Evolutionary conservation across 2,113 vertebrate genomes (phyloP), one percentile per base, ranked within the genome.

Genomic region (Pristiophorus japonicus): DNA sequence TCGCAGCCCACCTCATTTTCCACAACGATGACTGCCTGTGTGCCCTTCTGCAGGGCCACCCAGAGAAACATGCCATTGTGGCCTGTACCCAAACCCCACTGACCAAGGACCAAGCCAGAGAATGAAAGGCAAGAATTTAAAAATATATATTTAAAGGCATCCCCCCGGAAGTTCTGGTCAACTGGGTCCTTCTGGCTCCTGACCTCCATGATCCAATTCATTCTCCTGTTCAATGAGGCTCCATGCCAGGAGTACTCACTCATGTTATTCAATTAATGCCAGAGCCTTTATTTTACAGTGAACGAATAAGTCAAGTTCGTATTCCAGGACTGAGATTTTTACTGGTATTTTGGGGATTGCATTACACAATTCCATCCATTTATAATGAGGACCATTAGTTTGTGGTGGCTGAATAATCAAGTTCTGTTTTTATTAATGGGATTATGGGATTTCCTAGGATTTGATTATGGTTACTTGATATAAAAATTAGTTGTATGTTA

Each of bases 371-470:
- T 88, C 27, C 85, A 88, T 59, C 51, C 47, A 88, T 55, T 88
- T 55, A 87, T 88, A 88, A 88, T 88, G 47, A 59, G 47, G 84
- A 10, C 51, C 24, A 34, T 59, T 51, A 88, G 85, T 88, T 59
- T 51, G 51, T 55, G 85, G 85, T 88, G 27, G 51, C 47, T 34
- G 85, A 88, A 88, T 88, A 88, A 88, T 59, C 85, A 88, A 24
- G 85, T 88, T 88, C 47, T 30, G 85, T 88, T 88, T 85, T 55
- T 88, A 55, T 51, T 55, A 16, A 4, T 88, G 47, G 85, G 85
- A 88, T 88, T 88, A 88, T 88, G 51, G 84, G 85, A 88, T 88
- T 88, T 88, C 51, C 85, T 51, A 51, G 47, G 2, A 55, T 88
- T 88, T 55, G 20, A 88, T 55, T 55, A 51, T 59, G 85, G 47